Percentiles rank a stretch among this genome's conserved stretches.
Conservation (phyloP, 2,888 invertebrate genomes). For the Macrophya alboannulata region DNA sequence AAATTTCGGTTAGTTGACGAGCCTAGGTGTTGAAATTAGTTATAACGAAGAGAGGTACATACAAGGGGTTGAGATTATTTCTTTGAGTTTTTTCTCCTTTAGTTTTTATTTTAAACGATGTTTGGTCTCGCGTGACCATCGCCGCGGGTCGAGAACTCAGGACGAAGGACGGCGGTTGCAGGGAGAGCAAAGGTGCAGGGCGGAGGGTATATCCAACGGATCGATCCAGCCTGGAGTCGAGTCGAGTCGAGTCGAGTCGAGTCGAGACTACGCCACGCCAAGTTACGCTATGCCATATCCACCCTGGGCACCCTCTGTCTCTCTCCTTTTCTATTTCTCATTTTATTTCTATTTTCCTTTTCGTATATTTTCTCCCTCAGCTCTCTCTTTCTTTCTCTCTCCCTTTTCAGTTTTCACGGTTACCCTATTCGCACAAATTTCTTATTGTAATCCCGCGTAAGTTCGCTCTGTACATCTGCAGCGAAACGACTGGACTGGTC, state of each 20-base stretch:
- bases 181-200: conserved; percentile 66
- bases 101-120: conserved; percentile 15
- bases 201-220: conserved; percentile 71
- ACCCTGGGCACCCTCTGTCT: conserved; percentile 5
- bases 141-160: conserved; percentile 45
- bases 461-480: not conserved
- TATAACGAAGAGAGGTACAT: not conserved
- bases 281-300: conserved; percentile 43
- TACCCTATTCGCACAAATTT: conserved; percentile 39
- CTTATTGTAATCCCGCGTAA: not conserved
- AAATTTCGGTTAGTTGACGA: not conserved
- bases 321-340: not conserved
- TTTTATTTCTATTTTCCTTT: conserved; percentile 48
- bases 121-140: conserved; percentile 46
- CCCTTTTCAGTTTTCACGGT: conserved; percentile 44
- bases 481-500: not conserved
- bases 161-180: conserved; percentile 61
- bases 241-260: conserved; percentile 35
- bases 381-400: conserved; percentile 48
- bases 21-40: not conserved
- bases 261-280: conserved; percentile 40
- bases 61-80: not conserved
- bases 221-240: conserved; percentile 75
- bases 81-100: not conserved
- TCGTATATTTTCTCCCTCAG: conserved; percentile 58